Evolutionary conservation across 2,888 invertebrate species (phyloP), one percentile per base, ranked within the genome.

Genomic region (Callinectes sapidus): DNA sequence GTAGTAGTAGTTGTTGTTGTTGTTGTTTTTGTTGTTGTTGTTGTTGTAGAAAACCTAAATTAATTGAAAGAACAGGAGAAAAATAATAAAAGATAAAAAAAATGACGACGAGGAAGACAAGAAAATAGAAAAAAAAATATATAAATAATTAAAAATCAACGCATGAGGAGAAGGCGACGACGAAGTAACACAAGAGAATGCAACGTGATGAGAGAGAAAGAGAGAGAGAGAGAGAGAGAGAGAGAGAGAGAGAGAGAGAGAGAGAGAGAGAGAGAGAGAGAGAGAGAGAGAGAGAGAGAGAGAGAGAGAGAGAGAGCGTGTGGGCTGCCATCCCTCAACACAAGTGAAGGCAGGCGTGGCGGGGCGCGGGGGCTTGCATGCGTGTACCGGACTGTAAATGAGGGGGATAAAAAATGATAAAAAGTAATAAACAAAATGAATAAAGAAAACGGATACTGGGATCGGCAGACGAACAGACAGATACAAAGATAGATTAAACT

Each of bases 241-340:
- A n/a, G 55, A 61, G 71, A 77, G 18, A 42, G 77, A 77, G 18
- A 77, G 48, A 42, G 48, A 77, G 23, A 89, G 89, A 66, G 35
- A 39, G 35, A 71, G 89, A 89, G 10, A n/a, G 18, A 88, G 55
- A n/a, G 23, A 16, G 54, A 54, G n/a, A 87, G 87, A 87, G 87
- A 87, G n/a, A 48, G 39, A 23, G 42, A 48, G 42, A 48, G 39
- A 42, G 18, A 39, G 71, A 71, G 71, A 71, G 71, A 71, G n/a
- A 71, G 28, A 71, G n/a, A 71, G 71, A n/a, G 35, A 32, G 85
- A 16, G 61, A 42, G 32, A 16, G 66, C 3, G 71, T 13, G 55
- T 71, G 61, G 90, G 16, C 32, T 35, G 81, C 28, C 81, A 81
- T 81, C 14, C 32, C 13, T 81, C 81, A 81, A 81, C 5, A 81